Conservation (phyloP, 2,888 invertebrate species). For the Lochmaea crataegi region DNA sequence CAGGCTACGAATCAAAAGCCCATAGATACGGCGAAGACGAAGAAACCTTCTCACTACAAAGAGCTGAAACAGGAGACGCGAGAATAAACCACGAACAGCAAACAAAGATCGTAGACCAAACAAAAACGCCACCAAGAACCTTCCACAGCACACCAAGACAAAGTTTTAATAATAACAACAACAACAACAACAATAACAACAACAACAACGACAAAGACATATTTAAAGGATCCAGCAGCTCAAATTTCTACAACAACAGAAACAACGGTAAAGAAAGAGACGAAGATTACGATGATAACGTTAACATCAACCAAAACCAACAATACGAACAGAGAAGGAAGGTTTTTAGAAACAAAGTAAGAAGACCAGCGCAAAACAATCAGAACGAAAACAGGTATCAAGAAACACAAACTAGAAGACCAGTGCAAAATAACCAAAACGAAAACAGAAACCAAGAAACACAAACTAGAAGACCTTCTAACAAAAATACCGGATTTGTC, state of each 20-base stretch:
- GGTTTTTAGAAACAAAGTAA: conserved; percentile 62
- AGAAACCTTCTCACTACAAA: conserved; percentile 77
- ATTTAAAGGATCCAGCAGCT: conserved; percentile 78
- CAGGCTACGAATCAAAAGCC: conserved; percentile 76
- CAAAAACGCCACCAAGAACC: conserved; percentile 54
- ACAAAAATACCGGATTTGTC: conserved; percentile 59
- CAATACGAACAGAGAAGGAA: conserved; percentile 64
- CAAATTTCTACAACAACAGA: conserved; percentile 79
- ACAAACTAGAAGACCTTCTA: conserved; percentile 58
- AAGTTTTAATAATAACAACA: conserved; percentile 50
- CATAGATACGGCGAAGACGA: conserved; percentile 75
- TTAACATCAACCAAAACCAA: conserved; percentile 64
- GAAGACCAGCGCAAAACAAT: conserved; percentile 59
- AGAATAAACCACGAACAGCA: conserved; percentile 63
- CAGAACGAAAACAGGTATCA: conserved; percentile 38
- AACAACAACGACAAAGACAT: conserved; percentile 67
- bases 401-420: conserved; percentile 56
- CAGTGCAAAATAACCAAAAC: conserved; percentile 54
- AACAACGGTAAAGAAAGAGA: conserved; percentile 72
- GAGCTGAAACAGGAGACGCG: conserved; percentile 75
- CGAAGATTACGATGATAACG: conserved; percentile 68
- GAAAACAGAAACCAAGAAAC: conserved; percentile 27
- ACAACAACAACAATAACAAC: conserved; percentile 52
- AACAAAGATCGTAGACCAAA: conserved; percentile 62
- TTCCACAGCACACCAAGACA: conserved; percentile 54